Base-by-base conservation (phyloP, 2,797 vertebrate genomes). In the Philypnodon macrostomus region DNA sequence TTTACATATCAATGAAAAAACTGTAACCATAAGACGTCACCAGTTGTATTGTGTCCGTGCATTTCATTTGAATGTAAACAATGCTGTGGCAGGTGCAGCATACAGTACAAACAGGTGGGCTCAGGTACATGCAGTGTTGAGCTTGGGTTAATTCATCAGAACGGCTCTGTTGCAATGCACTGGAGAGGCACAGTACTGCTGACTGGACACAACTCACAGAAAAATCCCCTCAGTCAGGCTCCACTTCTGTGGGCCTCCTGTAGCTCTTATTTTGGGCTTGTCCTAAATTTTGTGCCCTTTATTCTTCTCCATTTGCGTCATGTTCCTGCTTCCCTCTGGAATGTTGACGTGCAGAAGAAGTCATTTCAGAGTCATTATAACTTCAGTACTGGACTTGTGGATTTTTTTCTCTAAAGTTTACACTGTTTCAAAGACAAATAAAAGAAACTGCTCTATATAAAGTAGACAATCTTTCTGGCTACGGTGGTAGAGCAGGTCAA, bases 111-210 rank as follows among this genome's bases (percentile, higher is more conserved):
- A n/a, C n/a, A 80, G 76, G 77, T 79, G 79, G 70, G 33, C 70
- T 34, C 42, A 73, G 57, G 64, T 79, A 78, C 75, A 56, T 64
- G 52, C 44, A 59, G 58, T 71, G 67, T 76, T 63, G 71, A 65
- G 68, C 64, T 15, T 21, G 47, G 65, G 82, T 80, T 80, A 73
- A 87, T 88, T 81, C 78, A 85, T 78, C 83, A 82, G 74, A 74
- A 70, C 23, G 73, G 67, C 70, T 57, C 77, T 76, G 79, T 81
- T 82, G 87, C 84, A 86, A 38, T 83, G 81, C 85, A 84, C 26
- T 5, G 80, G 55, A 52, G 50, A 66, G 54, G 31, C 37, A 36
- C 16, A 1, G 23, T 26, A 63, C 55, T 49, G 87, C 89, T 87
- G 87, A 87, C 75, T 87, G 53, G 1, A 61, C 76, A 61, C 76